Evolutionary conservation across 2,888 invertebrate species (phyloP).

Genomic region (Lochmaea capreae): DNA sequence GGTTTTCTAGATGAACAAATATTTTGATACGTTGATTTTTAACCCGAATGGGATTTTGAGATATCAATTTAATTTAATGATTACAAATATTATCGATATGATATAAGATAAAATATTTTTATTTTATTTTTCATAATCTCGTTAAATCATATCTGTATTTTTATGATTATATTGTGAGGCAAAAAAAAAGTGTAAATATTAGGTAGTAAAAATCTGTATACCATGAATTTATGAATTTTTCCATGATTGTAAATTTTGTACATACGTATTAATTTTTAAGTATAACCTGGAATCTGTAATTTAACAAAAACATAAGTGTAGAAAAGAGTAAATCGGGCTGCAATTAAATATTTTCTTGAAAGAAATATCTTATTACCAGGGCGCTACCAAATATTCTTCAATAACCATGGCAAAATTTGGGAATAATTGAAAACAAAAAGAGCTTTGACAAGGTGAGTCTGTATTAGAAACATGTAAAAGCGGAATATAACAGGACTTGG

Average conservation of each 20-base stretch:
- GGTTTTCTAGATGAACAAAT: too few relatives aligned
- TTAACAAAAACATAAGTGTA: neutral
- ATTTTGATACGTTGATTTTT: too few relatives aligned
- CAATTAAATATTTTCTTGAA: neutral
- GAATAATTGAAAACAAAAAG: too few relatives aligned
- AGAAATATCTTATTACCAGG: too few relatives aligned
- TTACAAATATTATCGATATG: neutral
- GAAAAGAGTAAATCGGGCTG: neutral
- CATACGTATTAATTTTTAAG: constrained; percentile 24
- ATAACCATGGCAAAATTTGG: too few relatives aligned
- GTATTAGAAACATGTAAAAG: too few relatives aligned
- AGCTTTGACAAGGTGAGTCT: too few relatives aligned
- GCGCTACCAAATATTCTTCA: too few relatives aligned
- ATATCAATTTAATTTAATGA: too few relatives aligned
- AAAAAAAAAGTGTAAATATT: constrained; percentile 16
- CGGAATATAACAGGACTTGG: too few relatives aligned
- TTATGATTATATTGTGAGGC: neutral
- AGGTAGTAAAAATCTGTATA: constrained; percentile 16
- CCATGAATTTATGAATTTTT: constrained; percentile 15
- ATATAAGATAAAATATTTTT: neutral
- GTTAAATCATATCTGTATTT: too few relatives aligned
- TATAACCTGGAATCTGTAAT: constrained; percentile 12
- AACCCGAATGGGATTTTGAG: too few relatives aligned
- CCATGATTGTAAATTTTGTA: constrained; percentile 29
- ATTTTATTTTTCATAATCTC: neutral